These are phyloP conservation scores for Drosophila pseudotakahashii DNA, from an alignment of 2,888 invertebrate genomes.

Conservation along the genomic window DNA sequence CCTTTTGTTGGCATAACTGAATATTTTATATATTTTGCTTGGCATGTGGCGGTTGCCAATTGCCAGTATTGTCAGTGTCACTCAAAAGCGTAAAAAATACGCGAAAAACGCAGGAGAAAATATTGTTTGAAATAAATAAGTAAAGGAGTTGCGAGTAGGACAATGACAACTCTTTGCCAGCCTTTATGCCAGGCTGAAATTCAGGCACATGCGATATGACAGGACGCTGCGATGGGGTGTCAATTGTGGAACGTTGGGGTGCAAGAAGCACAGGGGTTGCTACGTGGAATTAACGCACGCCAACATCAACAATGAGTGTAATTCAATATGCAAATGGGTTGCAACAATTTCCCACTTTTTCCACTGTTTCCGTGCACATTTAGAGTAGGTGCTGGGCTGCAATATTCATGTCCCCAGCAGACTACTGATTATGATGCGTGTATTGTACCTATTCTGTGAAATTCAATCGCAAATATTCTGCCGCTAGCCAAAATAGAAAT, in stretches of 20 bases:
- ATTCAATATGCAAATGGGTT: conserved; percentile 77
- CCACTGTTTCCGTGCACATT: conserved; percentile 48
- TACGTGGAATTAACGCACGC: conserved; percentile 53
- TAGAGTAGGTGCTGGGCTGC: conserved; percentile 5
- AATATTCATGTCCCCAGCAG: conserved; percentile 13
- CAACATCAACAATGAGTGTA: conserved; percentile 75
- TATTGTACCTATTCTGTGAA: conserved; percentile 6
- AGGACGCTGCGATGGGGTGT: conserved; percentile 9
- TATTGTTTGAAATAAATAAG: conserved; percentile 38
- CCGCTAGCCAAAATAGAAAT: conserved; percentile 58
- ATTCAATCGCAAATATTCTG: conserved; percentile 44
- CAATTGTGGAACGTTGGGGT: conserved; percentile 1
- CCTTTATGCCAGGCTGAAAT: conserved; percentile 12
- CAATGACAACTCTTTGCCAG: conserved; percentile 31
- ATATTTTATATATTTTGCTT: conserved; percentile 68
- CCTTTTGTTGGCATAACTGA: conserved; percentile 60
- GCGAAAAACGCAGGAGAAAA: conserved; percentile 4
- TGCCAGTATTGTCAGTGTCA: conserved; percentile 75
- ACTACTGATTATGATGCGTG: conserved; percentile 13
- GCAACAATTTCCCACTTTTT: conserved; percentile 69
- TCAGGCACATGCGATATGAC: conserved; percentile 21
- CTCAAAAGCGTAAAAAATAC: conserved; percentile 62
- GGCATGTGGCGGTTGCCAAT: conserved; percentile 66
- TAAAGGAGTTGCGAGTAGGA: conserved; percentile 42
- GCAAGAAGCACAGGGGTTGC: conserved; percentile 9